These are phyloP conservation scores for Eciton burchellii DNA, from an alignment of 1,140 invertebrate genomes.

Conservation along the genomic window DNA sequence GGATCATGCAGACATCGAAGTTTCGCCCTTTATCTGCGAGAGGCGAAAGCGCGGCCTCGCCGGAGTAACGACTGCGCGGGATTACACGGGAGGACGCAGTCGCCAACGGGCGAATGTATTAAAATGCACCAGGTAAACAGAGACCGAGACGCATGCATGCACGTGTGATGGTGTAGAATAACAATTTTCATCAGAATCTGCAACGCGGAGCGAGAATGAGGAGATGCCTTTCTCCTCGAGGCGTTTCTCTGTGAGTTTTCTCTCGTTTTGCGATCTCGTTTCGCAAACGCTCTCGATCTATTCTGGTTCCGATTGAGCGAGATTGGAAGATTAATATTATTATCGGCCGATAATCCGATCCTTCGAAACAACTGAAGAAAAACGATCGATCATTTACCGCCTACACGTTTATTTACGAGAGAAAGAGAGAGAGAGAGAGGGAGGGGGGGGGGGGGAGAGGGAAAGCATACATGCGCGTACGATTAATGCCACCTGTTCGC, in stretches of 20 bases:
- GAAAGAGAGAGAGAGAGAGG: slow-evolving; percentile 5
- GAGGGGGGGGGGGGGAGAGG: background rate
- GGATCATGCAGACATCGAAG: slow-evolving; percentile 39
- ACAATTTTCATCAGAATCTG: background rate
- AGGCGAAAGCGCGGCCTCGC: slow-evolving; percentile 49
- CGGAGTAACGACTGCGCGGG: background rate
- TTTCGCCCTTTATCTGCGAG: slow-evolving; percentile 66
- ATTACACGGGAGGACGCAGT: background rate
- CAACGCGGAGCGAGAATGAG: background rate
- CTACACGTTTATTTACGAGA: background rate
- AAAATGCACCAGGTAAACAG: background rate
- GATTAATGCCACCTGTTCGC: slow-evolving; percentile 30
- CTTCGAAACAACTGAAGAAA: slow-evolving; percentile 11
- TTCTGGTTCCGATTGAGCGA: background rate
- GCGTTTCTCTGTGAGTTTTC: background rate
- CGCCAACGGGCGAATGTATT: background rate
- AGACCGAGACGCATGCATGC: no score
- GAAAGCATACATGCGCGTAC: slow-evolving; percentile 10
- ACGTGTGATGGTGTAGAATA: background rate
- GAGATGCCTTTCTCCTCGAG: no score
- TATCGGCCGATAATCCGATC: slow-evolving; percentile 7
- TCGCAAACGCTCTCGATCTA: background rate
- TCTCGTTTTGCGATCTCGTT: background rate
- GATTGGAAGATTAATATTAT: slow-evolving; percentile 19
- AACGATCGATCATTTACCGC: background rate